Percentiles rank a stretch among this genome's conserved stretches.
These are phyloP conservation scores for Lithophane socia DNA, from an alignment of 2,888 invertebrate species.

Conservation along the genomic window DNA sequence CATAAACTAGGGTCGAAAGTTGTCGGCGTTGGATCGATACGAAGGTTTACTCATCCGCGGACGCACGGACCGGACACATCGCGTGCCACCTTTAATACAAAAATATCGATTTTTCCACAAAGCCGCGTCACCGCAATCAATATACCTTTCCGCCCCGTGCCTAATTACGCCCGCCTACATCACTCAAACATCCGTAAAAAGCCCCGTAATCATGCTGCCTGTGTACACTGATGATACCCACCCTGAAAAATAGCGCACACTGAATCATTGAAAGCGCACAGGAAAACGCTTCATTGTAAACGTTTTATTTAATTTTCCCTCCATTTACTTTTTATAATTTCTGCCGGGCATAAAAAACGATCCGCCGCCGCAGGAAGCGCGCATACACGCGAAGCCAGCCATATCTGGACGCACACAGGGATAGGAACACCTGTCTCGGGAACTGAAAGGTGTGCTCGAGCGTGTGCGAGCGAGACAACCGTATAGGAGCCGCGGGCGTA, in stretches of 20 bases:
- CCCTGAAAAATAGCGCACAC: constrained; percentile 87
- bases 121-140: constrained; percentile 90
- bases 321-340: constrained; percentile 91
- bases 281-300: constrained; percentile 90
- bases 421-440: constrained; percentile 89
- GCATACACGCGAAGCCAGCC: constrained; percentile 79
- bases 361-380: constrained; percentile 89
- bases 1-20: constrained; percentile 87
- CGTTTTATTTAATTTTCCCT: constrained; percentile 91
- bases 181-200: constrained; percentile 88
- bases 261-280: constrained; percentile 89
- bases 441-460: constrained; percentile 89
- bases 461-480: constrained; percentile 79
- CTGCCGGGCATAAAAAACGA: constrained; percentile 90
- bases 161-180: constrained; percentile 90
- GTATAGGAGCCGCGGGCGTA: constrained; percentile 74
- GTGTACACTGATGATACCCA: constrained; percentile 78
- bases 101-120: constrained; percentile 90
- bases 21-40: constrained; percentile 84
- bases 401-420: constrained; percentile 87
- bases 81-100: constrained; percentile 89
- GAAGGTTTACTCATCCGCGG: constrained; percentile 84
- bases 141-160: constrained; percentile 89
- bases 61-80: constrained; percentile 87
- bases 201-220: constrained; percentile 81